Conservation (phyloP, 2,888 invertebrate species). For the Agrochola macilenta region DNA sequence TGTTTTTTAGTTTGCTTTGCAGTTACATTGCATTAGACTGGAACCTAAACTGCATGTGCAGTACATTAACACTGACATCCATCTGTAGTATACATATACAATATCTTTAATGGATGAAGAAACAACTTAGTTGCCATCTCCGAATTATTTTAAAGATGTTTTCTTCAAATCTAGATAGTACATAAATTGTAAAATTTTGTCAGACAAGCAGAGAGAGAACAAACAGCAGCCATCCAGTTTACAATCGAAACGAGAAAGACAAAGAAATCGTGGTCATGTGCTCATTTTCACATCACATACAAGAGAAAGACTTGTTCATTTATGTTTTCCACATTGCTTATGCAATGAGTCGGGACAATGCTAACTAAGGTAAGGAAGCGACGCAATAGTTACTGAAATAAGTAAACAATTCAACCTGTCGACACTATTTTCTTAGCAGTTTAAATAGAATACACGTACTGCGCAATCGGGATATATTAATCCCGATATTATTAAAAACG, state of each 20-base stretch:
- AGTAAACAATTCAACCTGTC: slow-evolving; percentile 52
- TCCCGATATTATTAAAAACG: slow-evolving; percentile 72
- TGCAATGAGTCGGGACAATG: slow-evolving; percentile 29
- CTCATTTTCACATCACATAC: slow-evolving; percentile 25
- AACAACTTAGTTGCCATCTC: background rate
- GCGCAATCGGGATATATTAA: slow-evolving; percentile 65
- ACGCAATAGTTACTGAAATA: slow-evolving; percentile 47
- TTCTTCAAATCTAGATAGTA: background rate
- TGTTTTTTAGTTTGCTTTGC: no score
- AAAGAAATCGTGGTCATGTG: slow-evolving; percentile 33
- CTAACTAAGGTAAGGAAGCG: slow-evolving; percentile 19
- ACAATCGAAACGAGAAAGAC: slow-evolving; percentile 19
- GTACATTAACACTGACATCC: background rate
- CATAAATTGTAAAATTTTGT: slow-evolving; percentile 2
- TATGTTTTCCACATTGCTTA: slow-evolving; percentile 33
- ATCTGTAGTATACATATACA: background rate
- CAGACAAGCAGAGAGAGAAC: background rate
- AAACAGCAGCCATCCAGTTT: slow-evolving; percentile 1
- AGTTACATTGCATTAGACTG: background rate
- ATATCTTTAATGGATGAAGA: background rate
- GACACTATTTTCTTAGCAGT: slow-evolving; percentile 58
- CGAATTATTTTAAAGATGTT: background rate
- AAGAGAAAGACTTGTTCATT: slow-evolving; percentile 45
- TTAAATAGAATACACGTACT: slow-evolving; percentile 60
- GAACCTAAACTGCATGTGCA: background rate